These are phyloP conservation scores for Abramis brama DNA, from an alignment of 2,113 vertebrate genomes.

Conservation along the genomic window DNA sequence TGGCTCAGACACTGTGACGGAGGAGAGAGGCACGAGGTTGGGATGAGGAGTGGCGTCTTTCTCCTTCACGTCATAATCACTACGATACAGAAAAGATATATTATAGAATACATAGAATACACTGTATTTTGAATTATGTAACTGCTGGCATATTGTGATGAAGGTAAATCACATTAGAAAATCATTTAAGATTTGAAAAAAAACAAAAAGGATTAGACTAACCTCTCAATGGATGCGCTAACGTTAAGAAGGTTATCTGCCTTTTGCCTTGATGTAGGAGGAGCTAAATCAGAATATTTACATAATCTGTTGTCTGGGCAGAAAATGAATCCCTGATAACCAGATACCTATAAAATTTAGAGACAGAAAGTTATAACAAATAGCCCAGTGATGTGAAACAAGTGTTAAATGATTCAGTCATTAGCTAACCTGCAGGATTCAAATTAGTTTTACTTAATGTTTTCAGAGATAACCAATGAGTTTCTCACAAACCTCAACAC, in stretches of 20 bases:
- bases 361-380: background rate
- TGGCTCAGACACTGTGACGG: background rate
- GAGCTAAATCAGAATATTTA: constrained; percentile 53
- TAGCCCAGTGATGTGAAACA: background rate
- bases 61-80: constrained; percentile 24
- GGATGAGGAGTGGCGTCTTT: background rate
- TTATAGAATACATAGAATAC: no score
- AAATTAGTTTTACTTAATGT: background rate
- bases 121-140: background rate
- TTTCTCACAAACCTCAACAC: constrained; percentile 71
- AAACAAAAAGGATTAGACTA: constrained; percentile 17
- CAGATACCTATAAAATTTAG: constrained; percentile 69
- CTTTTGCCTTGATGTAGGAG: constrained; percentile 47
- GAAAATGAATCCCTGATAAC: constrained; percentile 73
- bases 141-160: background rate
- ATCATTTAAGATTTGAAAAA: background rate
- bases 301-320: constrained; percentile 79
- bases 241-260: constrained; percentile 16
- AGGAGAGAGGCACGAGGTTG: background rate
- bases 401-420: background rate
- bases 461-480: background rate
- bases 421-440: background rate
- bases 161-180: background rate
- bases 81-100: constrained; percentile 35
- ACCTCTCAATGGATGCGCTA: constrained; percentile 48